Evolutionary conservation across 2,113 vertebrate genomes (phyloP), one percentile per base, ranked within the genome.

Genomic region (Petroica traversi): DNA sequence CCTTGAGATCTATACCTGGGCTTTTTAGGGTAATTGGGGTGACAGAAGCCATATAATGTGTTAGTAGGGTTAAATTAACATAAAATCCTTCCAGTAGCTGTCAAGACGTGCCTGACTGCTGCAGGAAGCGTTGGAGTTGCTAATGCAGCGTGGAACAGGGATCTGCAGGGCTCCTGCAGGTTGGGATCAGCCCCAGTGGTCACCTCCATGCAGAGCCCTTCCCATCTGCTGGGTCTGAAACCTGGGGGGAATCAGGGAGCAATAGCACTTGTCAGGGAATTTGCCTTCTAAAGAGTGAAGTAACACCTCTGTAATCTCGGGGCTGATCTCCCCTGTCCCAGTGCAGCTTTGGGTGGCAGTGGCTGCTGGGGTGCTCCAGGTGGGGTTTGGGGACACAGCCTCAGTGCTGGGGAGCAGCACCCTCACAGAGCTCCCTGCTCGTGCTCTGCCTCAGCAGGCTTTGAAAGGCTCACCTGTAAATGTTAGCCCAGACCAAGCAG

Each of bases 1-100:
- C 45, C 40, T 45, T 0, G 0, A 64, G 82, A 54, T 74, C 38
- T 46, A 7, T 92, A 75, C 90, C 52, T 79, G 82, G 36, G 45
- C 9, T 76, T 89, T 95, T 94, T 68, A 79, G 64, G 87, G 79
- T 94, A 72, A 68, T 54, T 69, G 82, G 79, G 46, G 78, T 88
- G 71, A 66, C 51, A 96, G 71, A 85, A 85, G 55, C 72, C 74
- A 83, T 41, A 5, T 36, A 85, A 73, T 1, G 6, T 85, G 38
- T 77, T 91, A 89, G 72, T 0, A 0, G 58, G 41, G 55, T 52
- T 88, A 84, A 88, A 86, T 87, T 79, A 72, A 79, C 66, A 64
- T n/a, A 36, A 55, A 93, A 62, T 71, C 83, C n/a, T 90, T 83
- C 33, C 83, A 26, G 58, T 38, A 29, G 64, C 68, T 79, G 57